Conservation (phyloP, 2,797 vertebrate species). For the Rhinogobio ventralis region DNA sequence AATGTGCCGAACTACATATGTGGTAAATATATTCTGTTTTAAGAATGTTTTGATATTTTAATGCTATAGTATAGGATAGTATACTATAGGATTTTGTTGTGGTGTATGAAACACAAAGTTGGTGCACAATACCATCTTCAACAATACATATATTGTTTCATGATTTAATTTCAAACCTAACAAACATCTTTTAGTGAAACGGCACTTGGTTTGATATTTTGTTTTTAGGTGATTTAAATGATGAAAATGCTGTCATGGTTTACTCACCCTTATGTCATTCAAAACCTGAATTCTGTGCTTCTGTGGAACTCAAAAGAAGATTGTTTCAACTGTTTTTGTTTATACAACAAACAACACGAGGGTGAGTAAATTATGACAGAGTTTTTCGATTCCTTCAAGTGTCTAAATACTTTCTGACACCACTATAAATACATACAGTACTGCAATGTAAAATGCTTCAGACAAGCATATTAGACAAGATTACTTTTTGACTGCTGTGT, state of each 20-base stretch:
- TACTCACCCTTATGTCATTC: not conserved
- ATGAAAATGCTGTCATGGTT: not conserved
- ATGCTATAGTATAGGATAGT: not conserved
- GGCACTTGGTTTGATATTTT: not conserved
- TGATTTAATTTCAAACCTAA: not conserved
- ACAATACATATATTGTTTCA: not conserved
- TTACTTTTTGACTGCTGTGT: not conserved
- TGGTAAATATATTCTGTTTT: not conserved
- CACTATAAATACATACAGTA: not conserved
- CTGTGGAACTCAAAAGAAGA: not conserved
- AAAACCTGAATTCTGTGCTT: not conserved
- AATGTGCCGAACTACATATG: no score
- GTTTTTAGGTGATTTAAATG: not conserved
- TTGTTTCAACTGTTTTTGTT: not conserved
- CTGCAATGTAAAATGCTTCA: not conserved
- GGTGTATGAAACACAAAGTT: not conserved
- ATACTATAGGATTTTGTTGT: not conserved
- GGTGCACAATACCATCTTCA: not conserved
- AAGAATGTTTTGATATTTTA: not conserved
- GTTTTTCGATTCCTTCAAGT: not conserved
- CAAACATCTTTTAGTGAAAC: not conserved
- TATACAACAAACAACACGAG: not conserved
- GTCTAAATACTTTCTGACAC: not conserved
- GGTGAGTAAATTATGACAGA: not conserved
- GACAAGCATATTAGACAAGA: not conserved